Conservation (phyloP, 1,140 invertebrate genomes). For the Hestina assimilis region DNA sequence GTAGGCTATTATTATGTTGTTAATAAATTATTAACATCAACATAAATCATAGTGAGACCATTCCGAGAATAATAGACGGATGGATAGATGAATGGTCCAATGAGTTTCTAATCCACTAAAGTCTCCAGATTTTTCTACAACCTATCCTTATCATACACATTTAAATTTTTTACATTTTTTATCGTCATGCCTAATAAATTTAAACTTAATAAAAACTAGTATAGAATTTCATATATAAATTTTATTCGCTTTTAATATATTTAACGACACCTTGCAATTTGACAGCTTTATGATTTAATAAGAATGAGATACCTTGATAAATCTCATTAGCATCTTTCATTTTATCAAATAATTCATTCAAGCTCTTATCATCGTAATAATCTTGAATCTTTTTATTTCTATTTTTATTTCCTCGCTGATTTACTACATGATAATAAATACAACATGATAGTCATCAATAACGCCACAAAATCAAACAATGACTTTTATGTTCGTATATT, state of each 20-base stretch:
- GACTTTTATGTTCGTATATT: slow-evolving; percentile 20
- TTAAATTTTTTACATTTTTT: slow-evolving; percentile 3
- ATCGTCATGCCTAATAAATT: too few species aligned
- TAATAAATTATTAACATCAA: too few species aligned
- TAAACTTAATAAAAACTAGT: too few species aligned
- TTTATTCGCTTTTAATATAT: slow-evolving; percentile 19
- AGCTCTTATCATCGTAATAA: neutral
- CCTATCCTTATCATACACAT: slow-evolving; percentile 1
- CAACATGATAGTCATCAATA: slow-evolving; percentile 1
- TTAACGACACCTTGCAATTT: slow-evolving; percentile 4
- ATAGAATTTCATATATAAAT: too few species aligned
- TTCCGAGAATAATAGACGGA: too few species aligned
- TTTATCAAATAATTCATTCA: neutral
- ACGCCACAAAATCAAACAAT: slow-evolving; percentile 46
- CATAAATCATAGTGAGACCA: too few species aligned
- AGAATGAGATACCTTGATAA: slow-evolving; percentile 13
- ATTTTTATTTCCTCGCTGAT: neutral
- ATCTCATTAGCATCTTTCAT: slow-evolving; percentile 23
- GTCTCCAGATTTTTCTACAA: too few species aligned
- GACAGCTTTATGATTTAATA: slow-evolving; percentile 25
- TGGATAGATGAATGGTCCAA: too few species aligned
- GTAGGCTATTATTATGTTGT: too few species aligned
- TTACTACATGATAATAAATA: neutral
- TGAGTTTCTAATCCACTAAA: too few species aligned
- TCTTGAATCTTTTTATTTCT: neutral